These are phyloP conservation scores for Gymnobelideus leadbeateri DNA, from an alignment of 2,113 vertebrate genomes.

Conservation along the genomic window DNA sequence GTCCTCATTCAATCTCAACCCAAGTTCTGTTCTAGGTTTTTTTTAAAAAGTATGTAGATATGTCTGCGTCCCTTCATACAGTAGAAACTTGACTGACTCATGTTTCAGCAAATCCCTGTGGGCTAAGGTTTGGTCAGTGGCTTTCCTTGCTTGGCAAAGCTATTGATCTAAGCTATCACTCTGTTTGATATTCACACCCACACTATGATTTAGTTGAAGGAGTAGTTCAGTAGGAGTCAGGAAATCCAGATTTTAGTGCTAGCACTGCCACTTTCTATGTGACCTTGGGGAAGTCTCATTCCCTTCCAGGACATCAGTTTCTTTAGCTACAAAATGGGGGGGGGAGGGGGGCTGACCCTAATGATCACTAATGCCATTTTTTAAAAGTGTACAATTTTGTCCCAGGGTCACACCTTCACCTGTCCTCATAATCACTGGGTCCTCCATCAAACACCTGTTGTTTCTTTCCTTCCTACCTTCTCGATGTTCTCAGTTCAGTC, in stretches of 20 bases:
- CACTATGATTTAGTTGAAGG: not conserved
- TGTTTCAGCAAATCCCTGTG: not conserved
- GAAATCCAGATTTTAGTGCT: not conserved
- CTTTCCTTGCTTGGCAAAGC: not conserved
- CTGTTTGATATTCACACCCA: not conserved
- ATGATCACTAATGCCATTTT: not conserved
- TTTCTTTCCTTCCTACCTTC: not conserved
- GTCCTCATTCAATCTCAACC: not conserved
- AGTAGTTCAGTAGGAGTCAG: not conserved
- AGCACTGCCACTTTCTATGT: not conserved
- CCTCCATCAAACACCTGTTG: not conserved
- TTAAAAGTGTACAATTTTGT: not conserved
- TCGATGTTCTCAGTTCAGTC: not conserved
- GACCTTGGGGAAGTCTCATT: not conserved
- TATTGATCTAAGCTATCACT: not conserved
- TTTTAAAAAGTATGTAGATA: not conserved
- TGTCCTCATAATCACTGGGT: not conserved
- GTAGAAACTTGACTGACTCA: not conserved
- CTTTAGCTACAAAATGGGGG: not conserved
- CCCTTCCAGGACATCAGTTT: not conserved
- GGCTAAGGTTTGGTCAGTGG: constrained; percentile 4
- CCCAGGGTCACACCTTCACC: not conserved
- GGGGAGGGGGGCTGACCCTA: not conserved
- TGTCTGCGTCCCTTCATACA: not conserved
- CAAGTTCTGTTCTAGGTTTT: not conserved